Conservation (phyloP, 2,797 vertebrate species). For the Sorex maritimensis region DNA sequence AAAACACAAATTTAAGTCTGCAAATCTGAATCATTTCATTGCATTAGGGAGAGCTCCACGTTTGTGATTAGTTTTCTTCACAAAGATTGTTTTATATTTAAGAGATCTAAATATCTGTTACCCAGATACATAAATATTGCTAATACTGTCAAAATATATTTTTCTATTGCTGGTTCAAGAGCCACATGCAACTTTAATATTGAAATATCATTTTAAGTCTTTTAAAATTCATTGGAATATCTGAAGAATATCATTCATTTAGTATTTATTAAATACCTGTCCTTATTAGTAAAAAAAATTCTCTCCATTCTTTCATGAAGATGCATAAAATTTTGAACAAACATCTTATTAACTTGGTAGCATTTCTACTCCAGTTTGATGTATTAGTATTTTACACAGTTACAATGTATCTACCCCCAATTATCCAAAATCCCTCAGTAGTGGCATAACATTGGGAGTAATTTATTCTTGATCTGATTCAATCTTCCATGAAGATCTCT, state of each 20-base stretch:
- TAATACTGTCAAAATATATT: background rate
- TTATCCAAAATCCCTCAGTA: constrained; percentile 46
- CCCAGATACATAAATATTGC: constrained; percentile 28
- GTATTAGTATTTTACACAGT: constrained; percentile 6
- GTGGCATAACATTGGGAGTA: constrained; percentile 14
- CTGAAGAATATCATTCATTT: constrained; percentile 34
- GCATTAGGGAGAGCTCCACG: constrained; percentile 6
- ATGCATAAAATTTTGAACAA: constrained; percentile 35
- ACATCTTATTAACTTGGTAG: background rate
- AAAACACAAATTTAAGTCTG: background rate
- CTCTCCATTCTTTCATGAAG: background rate
- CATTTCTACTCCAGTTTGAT: constrained; percentile 30
- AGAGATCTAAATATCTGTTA: no score
- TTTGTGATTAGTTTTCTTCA: constrained; percentile 13
- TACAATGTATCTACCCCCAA: constrained; percentile 35
- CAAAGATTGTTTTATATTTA: background rate
- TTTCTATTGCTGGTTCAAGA: constrained; percentile 26
- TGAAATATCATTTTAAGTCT: constrained; percentile 44
- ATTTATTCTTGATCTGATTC: background rate
- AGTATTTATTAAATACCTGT: constrained; percentile 36
- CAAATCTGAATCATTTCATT: background rate
- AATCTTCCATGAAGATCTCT: constrained; percentile 29
- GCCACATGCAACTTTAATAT: background rate
- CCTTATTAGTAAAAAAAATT: constrained; percentile 4
- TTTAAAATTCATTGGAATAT: constrained; percentile 12